phyloP scores from a whole-genome alignment of 2,113 vertebrate genomes.

The Sitta europaea region DNA sequence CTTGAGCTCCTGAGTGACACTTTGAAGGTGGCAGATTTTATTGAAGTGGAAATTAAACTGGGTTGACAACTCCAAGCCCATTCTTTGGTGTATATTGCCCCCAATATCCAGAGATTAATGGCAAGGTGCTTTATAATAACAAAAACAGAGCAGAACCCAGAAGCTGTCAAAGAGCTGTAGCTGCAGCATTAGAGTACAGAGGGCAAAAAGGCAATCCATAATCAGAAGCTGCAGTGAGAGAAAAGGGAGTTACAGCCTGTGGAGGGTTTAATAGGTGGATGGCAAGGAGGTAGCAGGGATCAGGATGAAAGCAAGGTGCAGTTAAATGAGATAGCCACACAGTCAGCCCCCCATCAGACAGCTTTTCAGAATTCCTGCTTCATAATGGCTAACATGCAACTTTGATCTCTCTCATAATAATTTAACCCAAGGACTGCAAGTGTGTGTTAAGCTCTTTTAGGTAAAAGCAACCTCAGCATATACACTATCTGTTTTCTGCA shows the following conservation, averaged over 20 bases:
- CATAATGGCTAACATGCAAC: background rate
- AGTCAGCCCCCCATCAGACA: background rate
- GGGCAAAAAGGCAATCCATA: background rate
- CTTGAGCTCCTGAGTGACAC: background rate
- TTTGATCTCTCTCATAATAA: constrained; percentile 5
- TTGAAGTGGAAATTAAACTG: background rate
- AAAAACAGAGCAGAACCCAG: background rate
- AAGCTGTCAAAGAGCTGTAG: background rate
- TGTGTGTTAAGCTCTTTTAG: background rate
- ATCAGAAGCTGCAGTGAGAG: background rate
- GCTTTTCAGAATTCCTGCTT: constrained; percentile 4
- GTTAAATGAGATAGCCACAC: background rate
- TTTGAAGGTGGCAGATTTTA: background rate
- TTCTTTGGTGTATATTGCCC: background rate
- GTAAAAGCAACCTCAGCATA: background rate
- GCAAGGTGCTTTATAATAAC: background rate
- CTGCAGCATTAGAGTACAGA: background rate
- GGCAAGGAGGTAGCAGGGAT: background rate
- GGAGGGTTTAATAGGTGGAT: background rate
- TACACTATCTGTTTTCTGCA: background rate
- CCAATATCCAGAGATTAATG: background rate
- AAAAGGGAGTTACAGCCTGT: background rate
- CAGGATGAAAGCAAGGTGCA: background rate
- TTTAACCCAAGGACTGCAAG: background rate
- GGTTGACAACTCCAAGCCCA: background rate